phyloP scores from a whole-genome alignment of 2,888 invertebrate species.

The Drosophila conformis region DNA sequence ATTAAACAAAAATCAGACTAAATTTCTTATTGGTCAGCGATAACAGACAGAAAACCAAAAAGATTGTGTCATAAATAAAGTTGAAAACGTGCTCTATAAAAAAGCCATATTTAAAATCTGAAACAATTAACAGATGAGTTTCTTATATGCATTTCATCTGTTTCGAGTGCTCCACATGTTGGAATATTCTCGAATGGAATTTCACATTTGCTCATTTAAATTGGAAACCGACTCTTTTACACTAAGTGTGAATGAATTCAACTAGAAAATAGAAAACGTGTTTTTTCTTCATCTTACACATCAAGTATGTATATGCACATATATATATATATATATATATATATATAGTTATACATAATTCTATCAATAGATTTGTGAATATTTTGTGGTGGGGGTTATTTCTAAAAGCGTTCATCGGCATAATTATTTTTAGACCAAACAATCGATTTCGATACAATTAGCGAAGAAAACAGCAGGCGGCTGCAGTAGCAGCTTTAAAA shows the following conservation, averaged over 20 bases:
- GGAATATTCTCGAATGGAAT: constrained; percentile 57
- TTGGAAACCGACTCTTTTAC: constrained; percentile 53
- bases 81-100: not conserved
- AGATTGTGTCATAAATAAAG: not conserved
- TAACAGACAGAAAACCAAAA: constrained; percentile 16
- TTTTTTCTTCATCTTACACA: constrained; percentile 13
- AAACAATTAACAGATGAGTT: not conserved
- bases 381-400: constrained; percentile 43
- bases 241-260: constrained; percentile 65
- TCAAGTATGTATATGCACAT: constrained; percentile 29
- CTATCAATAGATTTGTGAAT: constrained; percentile 18
- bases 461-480: constrained; percentile 33
- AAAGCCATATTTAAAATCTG: constrained; percentile 3
- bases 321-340: constrained; percentile 7
- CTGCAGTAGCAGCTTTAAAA: constrained; percentile 42
- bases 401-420: constrained; percentile 77
- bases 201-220: constrained; percentile 51
- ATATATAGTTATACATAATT: constrained; percentile 22
- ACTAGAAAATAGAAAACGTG: constrained; percentile 27
- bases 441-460: constrained; percentile 72
- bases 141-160: constrained; percentile 4
- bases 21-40: constrained; percentile 5
- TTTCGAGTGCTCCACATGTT: not conserved
- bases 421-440: constrained; percentile 76
- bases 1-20: not conserved